Percentiles rank a stretch among this genome's conserved stretches.
phyloP scores from a whole-genome alignment of 2,113 vertebrate genomes.

The Ginglymostoma cirratum region DNA sequence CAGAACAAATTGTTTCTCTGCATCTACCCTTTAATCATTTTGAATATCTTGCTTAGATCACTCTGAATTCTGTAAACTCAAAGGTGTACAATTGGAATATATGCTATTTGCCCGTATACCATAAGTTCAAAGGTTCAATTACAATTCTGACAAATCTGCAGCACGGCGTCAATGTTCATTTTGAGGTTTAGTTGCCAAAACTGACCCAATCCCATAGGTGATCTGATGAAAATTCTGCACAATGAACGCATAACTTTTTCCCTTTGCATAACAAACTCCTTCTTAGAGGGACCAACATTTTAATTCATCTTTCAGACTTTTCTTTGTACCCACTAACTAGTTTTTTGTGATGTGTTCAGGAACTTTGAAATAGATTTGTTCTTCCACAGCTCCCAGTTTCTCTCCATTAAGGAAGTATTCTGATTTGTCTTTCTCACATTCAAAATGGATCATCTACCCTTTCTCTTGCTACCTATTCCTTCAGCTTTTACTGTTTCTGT shows the following conservation, averaged over 20 bases:
- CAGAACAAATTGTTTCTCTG: not conserved
- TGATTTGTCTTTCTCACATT: not conserved
- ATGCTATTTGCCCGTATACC: not conserved
- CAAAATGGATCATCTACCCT: not conserved
- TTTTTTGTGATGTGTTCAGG: not conserved
- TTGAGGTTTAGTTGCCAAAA: not conserved
- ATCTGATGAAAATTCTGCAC: not conserved
- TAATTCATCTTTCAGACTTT: not conserved
- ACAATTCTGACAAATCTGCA: not conserved
- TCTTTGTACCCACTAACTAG: not conserved
- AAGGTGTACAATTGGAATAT: not conserved
- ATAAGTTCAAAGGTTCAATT: not conserved
- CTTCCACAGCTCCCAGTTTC: not conserved
- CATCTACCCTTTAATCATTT: not conserved
- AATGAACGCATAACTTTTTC: not conserved
- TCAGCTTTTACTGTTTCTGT: not conserved
- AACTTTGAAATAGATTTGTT: not conserved
- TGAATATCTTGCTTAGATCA: not conserved
- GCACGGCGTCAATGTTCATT: not conserved
- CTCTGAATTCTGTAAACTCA: not conserved
- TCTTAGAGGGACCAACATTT: not conserved
- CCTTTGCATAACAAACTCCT: not conserved
- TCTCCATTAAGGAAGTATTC: not conserved
- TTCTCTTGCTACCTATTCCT: not conserved
- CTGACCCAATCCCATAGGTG: not conserved